These are phyloP conservation scores for Melipona beecheii DNA, from an alignment of 2,888 invertebrate species.

Conservation along the genomic window DNA sequence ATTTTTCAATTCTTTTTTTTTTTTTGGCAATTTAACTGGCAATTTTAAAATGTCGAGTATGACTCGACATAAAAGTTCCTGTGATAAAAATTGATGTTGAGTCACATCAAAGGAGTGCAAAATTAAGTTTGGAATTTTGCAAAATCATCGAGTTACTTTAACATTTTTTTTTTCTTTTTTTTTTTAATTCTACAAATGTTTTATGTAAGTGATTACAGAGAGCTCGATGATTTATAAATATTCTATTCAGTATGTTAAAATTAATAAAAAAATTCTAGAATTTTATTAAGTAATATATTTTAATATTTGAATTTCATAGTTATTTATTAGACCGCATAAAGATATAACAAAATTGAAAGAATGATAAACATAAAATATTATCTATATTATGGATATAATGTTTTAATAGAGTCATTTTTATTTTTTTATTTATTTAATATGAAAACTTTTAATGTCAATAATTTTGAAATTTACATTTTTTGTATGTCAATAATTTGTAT, in stretches of 20 bases:
- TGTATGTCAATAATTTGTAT: neutral
- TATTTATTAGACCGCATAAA: neutral
- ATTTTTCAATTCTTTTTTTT: no score
- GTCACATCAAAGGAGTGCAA: no score
- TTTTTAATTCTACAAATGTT: neutral
- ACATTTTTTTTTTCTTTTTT: neutral
- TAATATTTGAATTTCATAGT: slow-evolving; percentile 19
- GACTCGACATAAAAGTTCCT: no score
- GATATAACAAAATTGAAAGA: neutral
- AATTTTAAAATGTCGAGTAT: no score
- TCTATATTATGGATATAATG: slow-evolving; percentile 4
- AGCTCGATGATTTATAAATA: neutral
- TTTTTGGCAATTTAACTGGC: no score
- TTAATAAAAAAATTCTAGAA: neutral
- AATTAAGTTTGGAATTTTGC: neutral
- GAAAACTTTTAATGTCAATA: neutral
- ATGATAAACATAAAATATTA: slow-evolving; percentile 12
- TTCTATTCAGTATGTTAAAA: neutral
- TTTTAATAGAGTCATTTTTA: neutral
- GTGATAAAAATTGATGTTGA: no score
- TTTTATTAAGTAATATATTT: slow-evolving; percentile 4
- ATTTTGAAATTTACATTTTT: slow-evolving; percentile 2
- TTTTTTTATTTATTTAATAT: neutral
- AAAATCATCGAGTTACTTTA: neutral
- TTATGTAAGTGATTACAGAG: neutral